phyloP scores from a whole-genome alignment of 2,888 invertebrate species.

The Drosophila acutilabella region DNA sequence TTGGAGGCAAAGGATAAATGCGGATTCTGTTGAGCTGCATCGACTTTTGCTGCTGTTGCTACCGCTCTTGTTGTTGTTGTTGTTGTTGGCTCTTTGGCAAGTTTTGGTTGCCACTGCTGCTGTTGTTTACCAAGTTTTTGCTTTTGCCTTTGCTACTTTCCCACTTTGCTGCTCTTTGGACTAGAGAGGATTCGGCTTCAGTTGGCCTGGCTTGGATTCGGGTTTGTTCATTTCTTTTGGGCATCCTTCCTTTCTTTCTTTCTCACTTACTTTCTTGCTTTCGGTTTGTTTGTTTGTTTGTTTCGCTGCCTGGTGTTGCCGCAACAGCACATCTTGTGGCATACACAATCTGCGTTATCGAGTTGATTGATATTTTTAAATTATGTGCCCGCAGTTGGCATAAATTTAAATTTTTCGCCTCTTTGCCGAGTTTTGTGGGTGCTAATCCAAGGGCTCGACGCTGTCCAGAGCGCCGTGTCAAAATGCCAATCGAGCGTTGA shows the following conservation, averaged over 20 bases:
- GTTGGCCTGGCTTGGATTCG: conserved; percentile 26
- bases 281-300: conserved; percentile 62
- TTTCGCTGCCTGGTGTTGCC: conserved; percentile 25
- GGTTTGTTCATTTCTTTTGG: no score
- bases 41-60: conserved; percentile 53
- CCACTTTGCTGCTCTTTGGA: conserved; percentile 62
- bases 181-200: conserved; percentile 39
- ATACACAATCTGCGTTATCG: conserved; percentile 73
- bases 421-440: conserved; percentile 46
- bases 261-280: conserved; percentile 32
- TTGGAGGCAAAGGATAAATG: conserved; percentile 71
- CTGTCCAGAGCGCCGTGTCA: conserved; percentile 67
- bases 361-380: conserved; percentile 81
- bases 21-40: conserved; percentile 75
- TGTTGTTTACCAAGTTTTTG: conserved; percentile 76
- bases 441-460: conserved; percentile 69
- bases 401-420: conserved; percentile 74
- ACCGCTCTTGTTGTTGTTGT: conserved; percentile 12
- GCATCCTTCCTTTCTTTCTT: conserved; percentile 14
- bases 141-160: conserved; percentile 52
- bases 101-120: conserved; percentile 65
- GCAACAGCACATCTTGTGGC: conserved; percentile 11
- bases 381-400: conserved; percentile 79
- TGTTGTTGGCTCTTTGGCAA: conserved; percentile 45
- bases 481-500: conserved; percentile 75